Evolutionary conservation across 2,797 vertebrate genomes (phyloP).

Genomic region (Pseudomugil gertrudae): DNA sequence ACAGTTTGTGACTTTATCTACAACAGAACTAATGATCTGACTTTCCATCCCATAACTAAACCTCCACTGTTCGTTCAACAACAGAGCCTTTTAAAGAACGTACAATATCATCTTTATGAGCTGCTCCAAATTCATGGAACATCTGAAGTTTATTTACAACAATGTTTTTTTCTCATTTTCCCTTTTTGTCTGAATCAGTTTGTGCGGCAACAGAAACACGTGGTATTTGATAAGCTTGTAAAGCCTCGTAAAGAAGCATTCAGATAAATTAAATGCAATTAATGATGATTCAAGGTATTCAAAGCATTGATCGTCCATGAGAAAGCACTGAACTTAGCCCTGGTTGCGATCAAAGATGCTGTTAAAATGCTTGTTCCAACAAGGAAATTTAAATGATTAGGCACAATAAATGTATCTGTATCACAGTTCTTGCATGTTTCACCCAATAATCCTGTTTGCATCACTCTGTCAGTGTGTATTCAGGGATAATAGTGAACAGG

Average conservation of each 20-base stretch:
- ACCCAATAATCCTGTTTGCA: conserved; percentile 51
- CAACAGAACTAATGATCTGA: conserved; percentile 61
- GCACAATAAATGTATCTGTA: conserved; percentile 69
- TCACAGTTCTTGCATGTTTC: conserved; percentile 55
- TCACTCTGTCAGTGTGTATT: conserved; percentile 41
- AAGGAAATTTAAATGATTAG: conserved; percentile 67
- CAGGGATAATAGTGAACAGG: conserved; percentile 55
- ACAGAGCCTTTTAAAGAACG: conserved; percentile 57
- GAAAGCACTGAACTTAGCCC: conserved; percentile 58
- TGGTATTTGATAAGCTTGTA: conserved; percentile 25
- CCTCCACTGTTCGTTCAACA: conserved; percentile 53
- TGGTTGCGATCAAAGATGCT: conserved; percentile 38
- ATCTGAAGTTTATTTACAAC: conserved; percentile 70
- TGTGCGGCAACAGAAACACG: conserved; percentile 58
- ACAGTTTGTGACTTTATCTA: conserved; percentile 66
- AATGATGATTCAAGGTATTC: conserved; percentile 38
- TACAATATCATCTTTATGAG: conserved; percentile 48
- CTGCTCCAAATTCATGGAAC: conserved; percentile 48
- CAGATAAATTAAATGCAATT: conserved; percentile 53
- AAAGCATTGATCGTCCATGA: conserved; percentile 61
- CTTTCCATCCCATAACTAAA: conserved; percentile 46
- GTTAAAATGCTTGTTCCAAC: conserved; percentile 58
- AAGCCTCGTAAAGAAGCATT: conserved; percentile 53
- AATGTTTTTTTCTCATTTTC: conserved; percentile 21
- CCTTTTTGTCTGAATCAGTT: conserved; percentile 33